These are phyloP conservation scores for Digitonthophagus gazella DNA, from an alignment of 2,888 invertebrate genomes.

Conservation along the genomic window DNA sequence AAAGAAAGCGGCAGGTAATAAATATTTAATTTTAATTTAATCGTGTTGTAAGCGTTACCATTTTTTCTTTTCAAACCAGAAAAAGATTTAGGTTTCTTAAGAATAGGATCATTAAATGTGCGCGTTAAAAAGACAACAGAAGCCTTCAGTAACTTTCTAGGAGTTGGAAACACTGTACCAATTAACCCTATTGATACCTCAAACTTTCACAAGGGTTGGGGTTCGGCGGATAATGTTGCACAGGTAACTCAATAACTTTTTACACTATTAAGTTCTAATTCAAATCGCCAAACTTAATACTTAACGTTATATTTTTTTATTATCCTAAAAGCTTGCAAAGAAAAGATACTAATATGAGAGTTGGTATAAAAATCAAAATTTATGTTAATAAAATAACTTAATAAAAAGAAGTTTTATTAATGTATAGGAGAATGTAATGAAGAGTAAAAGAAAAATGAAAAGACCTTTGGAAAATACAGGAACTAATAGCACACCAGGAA, in stretches of 20 bases:
- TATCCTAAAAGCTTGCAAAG: slow-evolving; percentile 9
- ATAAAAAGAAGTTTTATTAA: slow-evolving; percentile 28
- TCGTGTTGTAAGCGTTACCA: neutral
- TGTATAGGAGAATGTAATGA: slow-evolving; percentile 55
- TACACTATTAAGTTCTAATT: neutral
- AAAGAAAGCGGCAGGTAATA: slow-evolving; percentile 69
- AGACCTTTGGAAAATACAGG: slow-evolving; percentile 55
- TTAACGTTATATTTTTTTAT: slow-evolving; percentile 4
- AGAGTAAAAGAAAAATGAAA: slow-evolving; percentile 66
- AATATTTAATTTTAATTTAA: slow-evolving; percentile 4
- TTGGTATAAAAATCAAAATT: neutral
- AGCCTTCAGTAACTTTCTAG: slow-evolving; percentile 87
- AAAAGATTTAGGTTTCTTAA: slow-evolving; percentile 85
- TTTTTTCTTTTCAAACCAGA: slow-evolving; percentile 55
- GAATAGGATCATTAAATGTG: slow-evolving; percentile 89
- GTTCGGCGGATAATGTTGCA: slow-evolving; percentile 83
- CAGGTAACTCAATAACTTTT: slow-evolving; percentile 52
- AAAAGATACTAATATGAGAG: too few relatives aligned
- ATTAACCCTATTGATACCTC: slow-evolving; percentile 54
- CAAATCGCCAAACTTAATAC: too few relatives aligned
- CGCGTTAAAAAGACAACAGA: slow-evolving; percentile 91
- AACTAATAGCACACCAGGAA: slow-evolving; percentile 64
- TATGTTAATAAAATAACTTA: neutral
- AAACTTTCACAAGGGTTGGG: slow-evolving; percentile 83
- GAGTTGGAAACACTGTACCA: slow-evolving; percentile 63